Percentiles rank a stretch among this genome's conserved stretches.
Evolutionary conservation across 2,888 invertebrate genomes (phyloP).

Genomic region (Idaea biselata): DNA sequence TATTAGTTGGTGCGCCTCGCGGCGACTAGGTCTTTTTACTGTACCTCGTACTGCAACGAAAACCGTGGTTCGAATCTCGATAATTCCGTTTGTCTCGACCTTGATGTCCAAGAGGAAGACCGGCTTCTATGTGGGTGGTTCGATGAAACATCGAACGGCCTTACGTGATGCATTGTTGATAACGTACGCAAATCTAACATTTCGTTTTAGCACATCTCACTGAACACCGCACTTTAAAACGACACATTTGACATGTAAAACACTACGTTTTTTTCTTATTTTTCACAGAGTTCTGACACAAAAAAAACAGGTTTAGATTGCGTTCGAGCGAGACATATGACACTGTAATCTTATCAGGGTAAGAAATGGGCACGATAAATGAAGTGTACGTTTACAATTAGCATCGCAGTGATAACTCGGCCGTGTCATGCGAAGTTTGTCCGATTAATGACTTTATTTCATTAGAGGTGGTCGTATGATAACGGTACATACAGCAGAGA

Average conservation of each 20-base stretch:
- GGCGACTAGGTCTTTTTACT: constrained; percentile 1
- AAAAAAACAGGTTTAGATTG: constrained; percentile 41
- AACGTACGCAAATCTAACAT: constrained; percentile 60
- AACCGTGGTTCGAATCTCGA: constrained; percentile 61
- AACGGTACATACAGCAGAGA: constrained; percentile 32
- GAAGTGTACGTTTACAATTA: constrained; percentile 68
- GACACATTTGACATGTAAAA: constrained; percentile 39
- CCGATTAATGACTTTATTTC: constrained; percentile 36
- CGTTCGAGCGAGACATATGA: constrained; percentile 63
- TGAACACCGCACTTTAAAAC: constrained; percentile 51
- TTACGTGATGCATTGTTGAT: constrained; percentile 57
- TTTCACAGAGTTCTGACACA: constrained; percentile 18
- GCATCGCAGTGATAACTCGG: constrained; percentile 59
- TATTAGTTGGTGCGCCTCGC: no score
- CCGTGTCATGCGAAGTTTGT: constrained; percentile 51
- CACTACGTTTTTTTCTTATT: constrained; percentile 29
- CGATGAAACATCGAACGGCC: constrained; percentile 48
- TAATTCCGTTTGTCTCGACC: constrained; percentile 50
- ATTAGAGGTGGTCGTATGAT: constrained; percentile 34
- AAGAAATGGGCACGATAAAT: constrained; percentile 66
- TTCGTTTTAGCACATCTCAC: constrained; percentile 37
- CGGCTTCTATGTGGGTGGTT: constrained; percentile 46
- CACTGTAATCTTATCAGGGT: constrained; percentile 68
- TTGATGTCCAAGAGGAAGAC: constrained; percentile 64
- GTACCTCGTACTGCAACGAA: constrained; percentile 68